Conservation (phyloP, 2,797 vertebrate species). For the Anabacerthia variegaticeps region DNA sequence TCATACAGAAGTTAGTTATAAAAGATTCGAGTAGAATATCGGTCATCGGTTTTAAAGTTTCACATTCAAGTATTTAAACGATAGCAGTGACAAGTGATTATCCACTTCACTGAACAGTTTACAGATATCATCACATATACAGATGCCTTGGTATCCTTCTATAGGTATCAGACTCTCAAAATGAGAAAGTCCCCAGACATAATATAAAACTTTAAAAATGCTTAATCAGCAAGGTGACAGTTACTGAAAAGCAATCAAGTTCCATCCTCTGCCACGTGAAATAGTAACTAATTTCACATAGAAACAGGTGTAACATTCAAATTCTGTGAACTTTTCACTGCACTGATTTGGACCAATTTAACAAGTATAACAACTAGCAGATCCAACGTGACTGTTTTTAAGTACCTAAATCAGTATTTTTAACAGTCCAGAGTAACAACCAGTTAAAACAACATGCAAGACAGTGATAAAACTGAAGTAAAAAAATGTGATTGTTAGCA, state of each 20-base stretch:
- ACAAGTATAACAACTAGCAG: neutral
- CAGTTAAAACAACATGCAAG: neutral
- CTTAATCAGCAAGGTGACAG: neutral
- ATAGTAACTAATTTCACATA: neutral
- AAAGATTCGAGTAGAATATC: neutral
- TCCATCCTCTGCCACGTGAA: neutral
- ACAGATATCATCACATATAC: neutral
- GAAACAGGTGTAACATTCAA: neutral
- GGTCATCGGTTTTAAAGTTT: neutral
- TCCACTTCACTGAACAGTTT: neutral
- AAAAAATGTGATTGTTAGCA: neutral
- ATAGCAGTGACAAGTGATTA: neutral
- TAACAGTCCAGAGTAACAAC: neutral
- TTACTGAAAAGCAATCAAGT: neutral
- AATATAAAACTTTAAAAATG: neutral
- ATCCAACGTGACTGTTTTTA: neutral
- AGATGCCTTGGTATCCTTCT: neutral
- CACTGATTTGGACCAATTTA: neutral
- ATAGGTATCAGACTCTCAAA: neutral
- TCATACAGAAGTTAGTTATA: neutral
- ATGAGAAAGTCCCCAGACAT: neutral
- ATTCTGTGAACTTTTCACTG: neutral
- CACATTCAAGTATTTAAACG: neutral
- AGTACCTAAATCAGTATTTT: neutral
- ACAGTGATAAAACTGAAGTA: neutral